Conservation (phyloP, 2,797 vertebrate genomes). For the Bryconaethiops microstoma region DNA sequence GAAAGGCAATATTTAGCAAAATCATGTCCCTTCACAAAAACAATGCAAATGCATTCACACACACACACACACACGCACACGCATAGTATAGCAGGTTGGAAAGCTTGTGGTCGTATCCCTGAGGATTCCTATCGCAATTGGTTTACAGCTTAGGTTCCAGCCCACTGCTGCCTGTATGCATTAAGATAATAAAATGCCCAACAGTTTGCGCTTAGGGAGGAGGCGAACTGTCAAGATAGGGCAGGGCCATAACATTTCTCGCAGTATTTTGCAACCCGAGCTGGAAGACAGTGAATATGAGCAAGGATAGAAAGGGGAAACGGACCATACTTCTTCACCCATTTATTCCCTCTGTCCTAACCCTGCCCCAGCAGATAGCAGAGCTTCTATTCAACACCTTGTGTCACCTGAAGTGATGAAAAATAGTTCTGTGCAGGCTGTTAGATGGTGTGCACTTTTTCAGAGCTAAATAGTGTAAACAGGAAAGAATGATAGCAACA, state of each 20-base stretch:
- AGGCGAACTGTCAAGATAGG: conserved; percentile 57
- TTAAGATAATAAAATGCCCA: conserved; percentile 67
- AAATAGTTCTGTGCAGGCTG: conserved; percentile 24
- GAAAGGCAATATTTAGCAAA: conserved; percentile 30
- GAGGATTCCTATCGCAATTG: conserved; percentile 74
- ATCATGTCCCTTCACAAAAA: neutral
- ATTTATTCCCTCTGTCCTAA: conserved; percentile 38
- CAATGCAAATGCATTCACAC: neutral
- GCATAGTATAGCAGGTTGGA: conserved; percentile 41
- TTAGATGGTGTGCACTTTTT: conserved; percentile 29
- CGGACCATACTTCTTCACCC: conserved; percentile 33
- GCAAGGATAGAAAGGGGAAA: conserved; percentile 20
- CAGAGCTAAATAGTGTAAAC: neutral
- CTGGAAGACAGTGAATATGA: conserved; percentile 43
- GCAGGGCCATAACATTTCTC: conserved; percentile 44
- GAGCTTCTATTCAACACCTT: neutral
- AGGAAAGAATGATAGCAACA: neutral
- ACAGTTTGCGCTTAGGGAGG: conserved; percentile 46
- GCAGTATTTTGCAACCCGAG: conserved; percentile 46
- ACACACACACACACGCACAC: conserved; percentile 39
- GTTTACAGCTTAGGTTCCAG: conserved; percentile 77
- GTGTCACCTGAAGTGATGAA: conserved; percentile 24
- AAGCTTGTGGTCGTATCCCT: conserved; percentile 56
- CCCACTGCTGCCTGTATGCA: conserved; percentile 72
- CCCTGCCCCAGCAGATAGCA: conserved; percentile 14